Percentiles rank a stretch among this genome's conserved stretches.
Evolutionary conservation across 2,113 vertebrate genomes (phyloP).

Genomic region (Sinocyclocheilus rhinocerous): DNA sequence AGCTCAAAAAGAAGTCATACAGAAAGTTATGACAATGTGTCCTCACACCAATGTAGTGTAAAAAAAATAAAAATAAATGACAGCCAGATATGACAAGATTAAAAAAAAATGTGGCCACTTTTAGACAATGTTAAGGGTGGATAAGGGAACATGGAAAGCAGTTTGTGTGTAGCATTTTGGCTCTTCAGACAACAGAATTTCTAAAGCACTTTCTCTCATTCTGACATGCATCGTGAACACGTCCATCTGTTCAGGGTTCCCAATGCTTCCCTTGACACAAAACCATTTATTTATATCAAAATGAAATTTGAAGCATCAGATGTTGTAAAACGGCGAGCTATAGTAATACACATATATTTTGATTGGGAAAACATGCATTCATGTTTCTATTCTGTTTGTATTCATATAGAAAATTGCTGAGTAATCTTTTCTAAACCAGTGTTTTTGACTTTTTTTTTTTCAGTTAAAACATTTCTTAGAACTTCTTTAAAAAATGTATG

Average conservation of each 20-base stretch:
- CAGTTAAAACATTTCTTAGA: too few relatives aligned
- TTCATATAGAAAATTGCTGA: too few relatives aligned
- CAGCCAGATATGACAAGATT: background rate
- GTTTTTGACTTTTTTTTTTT: too few relatives aligned
- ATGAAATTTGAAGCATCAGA: constrained; percentile 50
- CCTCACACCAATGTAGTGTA: background rate
- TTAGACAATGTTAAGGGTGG: background rate
- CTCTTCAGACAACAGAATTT: constrained; percentile 3
- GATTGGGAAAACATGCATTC: background rate
- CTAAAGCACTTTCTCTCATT: background rate
- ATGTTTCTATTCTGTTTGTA: background rate
- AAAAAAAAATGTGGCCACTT: constrained; percentile 38
- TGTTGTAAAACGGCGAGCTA: constrained; percentile 50
- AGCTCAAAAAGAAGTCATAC: too few relatives aligned
- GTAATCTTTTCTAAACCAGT: too few relatives aligned
- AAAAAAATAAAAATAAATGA: background rate
- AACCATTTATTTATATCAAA: constrained; percentile 61
- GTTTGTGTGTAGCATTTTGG: constrained; percentile 14
- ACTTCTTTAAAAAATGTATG: too few relatives aligned
- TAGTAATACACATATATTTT: constrained; percentile 29
- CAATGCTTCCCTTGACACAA: background rate
- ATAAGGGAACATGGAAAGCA: constrained; percentile 23
- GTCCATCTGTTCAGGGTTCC: background rate
- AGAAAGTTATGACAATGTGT: background rate
- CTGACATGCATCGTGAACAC: background rate